Conservation (phyloP, 2,113 vertebrate genomes). For the Aegithalos caudatus region DNA sequence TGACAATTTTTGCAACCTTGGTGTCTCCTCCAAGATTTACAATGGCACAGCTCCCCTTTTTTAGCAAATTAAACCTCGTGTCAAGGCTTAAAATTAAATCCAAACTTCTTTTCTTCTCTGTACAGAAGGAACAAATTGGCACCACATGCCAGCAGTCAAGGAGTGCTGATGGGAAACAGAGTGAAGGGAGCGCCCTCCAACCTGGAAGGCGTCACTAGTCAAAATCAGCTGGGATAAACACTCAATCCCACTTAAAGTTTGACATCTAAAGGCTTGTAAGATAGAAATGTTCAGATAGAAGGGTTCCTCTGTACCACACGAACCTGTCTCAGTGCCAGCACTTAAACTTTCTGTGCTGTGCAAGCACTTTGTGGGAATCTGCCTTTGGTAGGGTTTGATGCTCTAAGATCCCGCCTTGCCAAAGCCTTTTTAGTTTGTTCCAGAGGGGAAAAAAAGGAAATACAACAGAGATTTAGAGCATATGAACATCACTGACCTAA, state of each 20-base stretch:
- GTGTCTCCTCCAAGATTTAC: constrained; percentile 76
- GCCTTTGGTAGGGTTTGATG: constrained; percentile 62
- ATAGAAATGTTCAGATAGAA: constrained; percentile 63
- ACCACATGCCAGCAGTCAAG: constrained; percentile 71
- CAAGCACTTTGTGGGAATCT: constrained; percentile 71
- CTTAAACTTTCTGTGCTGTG: constrained; percentile 67
- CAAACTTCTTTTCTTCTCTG: constrained; percentile 72
- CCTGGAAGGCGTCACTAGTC: constrained; percentile 65
- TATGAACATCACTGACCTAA: background rate
- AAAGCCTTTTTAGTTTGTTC: constrained; percentile 48
- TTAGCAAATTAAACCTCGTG: constrained; percentile 79
- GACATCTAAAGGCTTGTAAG: constrained; percentile 60
- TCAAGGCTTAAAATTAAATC: constrained; percentile 77
- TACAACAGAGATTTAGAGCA: background rate
- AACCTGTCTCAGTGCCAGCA: constrained; percentile 63
- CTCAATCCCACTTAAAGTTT: constrained; percentile 69
- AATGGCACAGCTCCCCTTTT: constrained; percentile 68
- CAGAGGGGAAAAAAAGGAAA: background rate
- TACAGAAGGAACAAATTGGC: constrained; percentile 77
- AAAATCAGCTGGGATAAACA: constrained; percentile 68
- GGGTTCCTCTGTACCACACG: constrained; percentile 57
- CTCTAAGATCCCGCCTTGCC: constrained; percentile 40
- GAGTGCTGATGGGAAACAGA: constrained; percentile 74
- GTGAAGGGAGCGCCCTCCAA: constrained; percentile 59
- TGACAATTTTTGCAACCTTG: constrained; percentile 68